A percentile compares a stretch with the other conserved stretches of the same genome.
Evolutionary conservation across 2,888 invertebrate species (phyloP).

Genomic region (Epinotia bilunana): DNA sequence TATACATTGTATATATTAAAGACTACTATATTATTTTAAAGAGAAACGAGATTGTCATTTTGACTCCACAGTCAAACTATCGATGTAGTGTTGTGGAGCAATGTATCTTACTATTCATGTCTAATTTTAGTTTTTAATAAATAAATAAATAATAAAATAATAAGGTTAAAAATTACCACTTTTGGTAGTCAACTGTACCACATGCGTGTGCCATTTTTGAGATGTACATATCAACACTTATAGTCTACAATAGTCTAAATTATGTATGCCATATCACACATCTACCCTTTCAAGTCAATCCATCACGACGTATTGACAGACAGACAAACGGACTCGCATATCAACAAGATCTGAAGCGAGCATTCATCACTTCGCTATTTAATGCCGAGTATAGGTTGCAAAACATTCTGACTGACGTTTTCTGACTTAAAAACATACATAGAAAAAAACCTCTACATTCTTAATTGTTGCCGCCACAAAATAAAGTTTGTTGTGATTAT

Average conservation of each 20-base stretch:
- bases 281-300: conserved; percentile 34
- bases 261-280: conserved; percentile 26
- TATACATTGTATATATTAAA: too few relatives aligned
- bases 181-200: not conserved
- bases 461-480: too few relatives aligned
- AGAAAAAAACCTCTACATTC: too few relatives aligned
- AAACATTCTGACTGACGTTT: conserved; percentile 20
- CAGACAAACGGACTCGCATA: conserved; percentile 31
- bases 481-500: too few relatives aligned
- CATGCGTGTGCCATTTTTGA: not conserved
- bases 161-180: not conserved
- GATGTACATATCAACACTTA: not conserved
- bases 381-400: conserved; percentile 34
- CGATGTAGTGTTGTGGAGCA: too few relatives aligned
- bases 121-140: too few relatives aligned
- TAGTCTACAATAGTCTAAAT: not conserved
- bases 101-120: too few relatives aligned
- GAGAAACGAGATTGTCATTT: too few relatives aligned
- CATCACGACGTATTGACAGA: conserved; percentile 42
- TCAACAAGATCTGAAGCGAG: conserved; percentile 37
- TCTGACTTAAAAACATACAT: not conserved
- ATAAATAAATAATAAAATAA: not conserved
- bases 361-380: conserved; percentile 39
- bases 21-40: too few relatives aligned
- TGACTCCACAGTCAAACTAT: too few relatives aligned